Evolutionary conservation across 2,797 vertebrate species (phyloP), one percentile per base, ranked within the genome.

Genomic region (Tamandua tetradactyla): DNA sequence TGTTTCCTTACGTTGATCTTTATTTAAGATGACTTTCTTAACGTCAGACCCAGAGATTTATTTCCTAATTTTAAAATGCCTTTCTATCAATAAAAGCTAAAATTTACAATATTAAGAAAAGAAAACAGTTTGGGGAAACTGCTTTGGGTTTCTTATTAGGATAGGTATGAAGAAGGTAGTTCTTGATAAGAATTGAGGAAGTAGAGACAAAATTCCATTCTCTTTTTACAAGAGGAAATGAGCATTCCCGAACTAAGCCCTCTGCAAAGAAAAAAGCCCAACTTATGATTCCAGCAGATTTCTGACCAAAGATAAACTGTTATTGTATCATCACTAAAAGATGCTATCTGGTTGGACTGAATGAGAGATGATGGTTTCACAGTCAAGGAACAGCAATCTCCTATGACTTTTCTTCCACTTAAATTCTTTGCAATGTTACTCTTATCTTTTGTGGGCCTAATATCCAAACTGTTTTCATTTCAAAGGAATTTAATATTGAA

Each of bases 401-500:
- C 22, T 47, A 32, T 86, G 62, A 74, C 32, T 30, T 68, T 78
- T 52, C 83, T 82, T 47, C 40, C 81, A 95, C 92, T 91, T 74
- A 93, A 89, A 91, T 97, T 94, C 22, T 87, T 52, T 62, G 40
- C 12, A 64, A 81, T 68, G 69, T 89, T 62, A 23, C 84, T 94
- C 92, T 96, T 96, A 94, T 92, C 92, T 89, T 95, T 74, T 32
- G 5, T 84, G 49, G 1, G 7, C 61, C 61, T 86, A 91, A 66
- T 92, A 72, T 72, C 52, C 55, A 61, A 25, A 84, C 55, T 55
- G 13, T 81, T 95, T 94, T 93, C 47, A 95, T 95, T 94, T 89
- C 47, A 96, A 83, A 92, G 7, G n/a, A 95, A 64, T 81, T 95
- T 91, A 74, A 95, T 91, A 62, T 72, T 74, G 49, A 94, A 95